Conservation (phyloP, 1,140 invertebrate genomes). For the Drosophila obscura region DNA sequence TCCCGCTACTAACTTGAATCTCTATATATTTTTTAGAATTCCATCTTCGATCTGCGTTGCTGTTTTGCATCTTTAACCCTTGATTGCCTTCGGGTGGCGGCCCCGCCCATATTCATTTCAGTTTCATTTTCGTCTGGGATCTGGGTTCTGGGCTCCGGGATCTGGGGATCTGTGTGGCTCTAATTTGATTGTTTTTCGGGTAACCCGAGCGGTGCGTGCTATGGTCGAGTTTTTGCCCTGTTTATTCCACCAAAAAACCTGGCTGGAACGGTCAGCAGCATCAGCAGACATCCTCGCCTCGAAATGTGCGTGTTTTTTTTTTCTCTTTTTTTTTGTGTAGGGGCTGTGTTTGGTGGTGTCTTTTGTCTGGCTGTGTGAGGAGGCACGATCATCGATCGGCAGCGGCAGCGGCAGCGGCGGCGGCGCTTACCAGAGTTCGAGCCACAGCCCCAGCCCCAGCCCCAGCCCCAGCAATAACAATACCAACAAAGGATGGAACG, state of each 20-base stretch:
- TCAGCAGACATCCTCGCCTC: slow-evolving; percentile 7
- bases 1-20: too few relatives aligned
- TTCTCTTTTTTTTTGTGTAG: neutral
- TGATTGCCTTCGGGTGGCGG: too few relatives aligned
- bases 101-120: slow-evolving; percentile 25
- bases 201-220: slow-evolving; percentile 40
- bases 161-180: slow-evolving; percentile 25
- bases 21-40: too few relatives aligned
- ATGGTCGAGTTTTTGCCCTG: slow-evolving; percentile 16
- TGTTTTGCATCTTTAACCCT: too few relatives aligned
- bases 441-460: slow-evolving; percentile 6
- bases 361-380: slow-evolving; percentile 27
- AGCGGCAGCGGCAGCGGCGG: slow-evolving; percentile 35
- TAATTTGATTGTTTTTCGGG: slow-evolving; percentile 45
- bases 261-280: slow-evolving; percentile 8
- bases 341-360: slow-evolving; percentile 20
- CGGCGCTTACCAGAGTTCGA: slow-evolving; percentile 41
- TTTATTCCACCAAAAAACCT: slow-evolving; percentile 20
- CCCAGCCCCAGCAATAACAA: slow-evolving; percentile 60
- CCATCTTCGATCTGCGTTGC: too few relatives aligned
- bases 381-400: slow-evolving; percentile 45
- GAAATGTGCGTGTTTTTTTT: slow-evolving; percentile 33
- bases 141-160: too few relatives aligned
- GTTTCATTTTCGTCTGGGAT: slow-evolving; percentile 18
- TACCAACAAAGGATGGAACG: slow-evolving; percentile 44